Base-by-base conservation (phyloP, 2,113 vertebrate species). In the Chamaetylas fuelleborni region DNA sequence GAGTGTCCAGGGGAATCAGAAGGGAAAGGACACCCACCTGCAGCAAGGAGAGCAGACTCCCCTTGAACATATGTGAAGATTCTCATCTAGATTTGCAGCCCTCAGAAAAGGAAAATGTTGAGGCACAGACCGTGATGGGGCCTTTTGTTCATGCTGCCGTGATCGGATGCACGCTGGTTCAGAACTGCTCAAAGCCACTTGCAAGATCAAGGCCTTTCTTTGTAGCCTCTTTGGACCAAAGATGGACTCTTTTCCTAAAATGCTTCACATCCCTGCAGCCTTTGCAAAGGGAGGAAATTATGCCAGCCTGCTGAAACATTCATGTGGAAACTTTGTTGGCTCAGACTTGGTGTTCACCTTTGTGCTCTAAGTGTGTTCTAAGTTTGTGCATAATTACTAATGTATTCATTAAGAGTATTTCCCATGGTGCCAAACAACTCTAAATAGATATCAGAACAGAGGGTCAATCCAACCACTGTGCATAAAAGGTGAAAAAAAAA, bases 181-280 rank as follows among this genome's bases (percentile, higher is more conserved):
- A 69, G 29, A 60, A 62, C 38, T 86, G 31, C 54, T 94, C 81
- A 96, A 95, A 96, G 79, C 60, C 40, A 34, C 67, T 67, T 71
- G 31, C 64, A 93, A 65, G 85, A 90, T 83, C 76, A 96, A 94
- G 47, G 81, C 38, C 56, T 88, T 83, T 80, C 79, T 88, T 86
- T 91, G 43, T 31, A 86, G 22, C 26, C 28, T 81, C 22, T 64
- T 83, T 82, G 47, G 58, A 91, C 79, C 38, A 88, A 94, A 91
- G 54, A 26, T 6, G 2, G 19, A 66, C 20, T 85, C 24, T 64
- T 86, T 76, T 86, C 29, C 61, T 42, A 62, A 70, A 92, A 70
- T 2, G 2, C 14, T 73, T 80, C 38, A 17, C 28, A 62, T 33
- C 43, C 34, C 34, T 71, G 26, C 34, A 86, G 67, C 51, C 4